These are phyloP conservation scores for Rhynchotus rufescens DNA, from an alignment of 2,797 vertebrate species.

Conservation along the genomic window DNA sequence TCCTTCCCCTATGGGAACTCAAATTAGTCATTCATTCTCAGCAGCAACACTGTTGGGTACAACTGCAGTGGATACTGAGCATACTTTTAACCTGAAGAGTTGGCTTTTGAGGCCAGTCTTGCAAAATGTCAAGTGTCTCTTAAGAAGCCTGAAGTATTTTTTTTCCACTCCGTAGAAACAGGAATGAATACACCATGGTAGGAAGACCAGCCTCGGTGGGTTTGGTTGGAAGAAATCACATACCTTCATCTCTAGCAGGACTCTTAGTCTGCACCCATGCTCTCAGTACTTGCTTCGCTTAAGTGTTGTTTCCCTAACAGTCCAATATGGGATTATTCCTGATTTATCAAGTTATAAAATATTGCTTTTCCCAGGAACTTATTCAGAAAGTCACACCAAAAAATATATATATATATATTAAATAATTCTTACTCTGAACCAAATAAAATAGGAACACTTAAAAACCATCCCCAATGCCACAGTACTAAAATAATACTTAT, in stretches of 20 bases:
- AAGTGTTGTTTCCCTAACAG: not conserved
- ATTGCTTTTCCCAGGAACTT: not conserved
- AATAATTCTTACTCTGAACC: not conserved
- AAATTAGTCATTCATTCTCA: accelerated
- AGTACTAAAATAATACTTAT: not conserved
- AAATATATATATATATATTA: not conserved
- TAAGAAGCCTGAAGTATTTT: not conserved
- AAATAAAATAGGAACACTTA: not conserved
- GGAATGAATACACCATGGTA: not conserved
- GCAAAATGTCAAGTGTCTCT: not conserved
- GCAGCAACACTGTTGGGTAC: not conserved
- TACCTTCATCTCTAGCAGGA: not conserved
- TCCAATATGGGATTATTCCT: not conserved
- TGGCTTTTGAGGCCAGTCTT: not conserved
- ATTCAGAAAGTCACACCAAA: not conserved
- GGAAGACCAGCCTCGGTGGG: not conserved
- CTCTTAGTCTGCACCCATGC: not conserved
- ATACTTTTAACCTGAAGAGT: not conserved
- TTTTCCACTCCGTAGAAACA: not conserved
- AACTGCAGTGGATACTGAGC: not conserved
- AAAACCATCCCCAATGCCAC: not conserved
- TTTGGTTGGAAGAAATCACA: not conserved
- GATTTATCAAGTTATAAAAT: not conserved
- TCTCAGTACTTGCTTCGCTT: not conserved
- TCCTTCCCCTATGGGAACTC: accelerated